A percentile compares a stretch with the other conserved stretches of the same genome.
Conservation (phyloP, 2,888 invertebrate species). For the Nomada ruficornis region DNA sequence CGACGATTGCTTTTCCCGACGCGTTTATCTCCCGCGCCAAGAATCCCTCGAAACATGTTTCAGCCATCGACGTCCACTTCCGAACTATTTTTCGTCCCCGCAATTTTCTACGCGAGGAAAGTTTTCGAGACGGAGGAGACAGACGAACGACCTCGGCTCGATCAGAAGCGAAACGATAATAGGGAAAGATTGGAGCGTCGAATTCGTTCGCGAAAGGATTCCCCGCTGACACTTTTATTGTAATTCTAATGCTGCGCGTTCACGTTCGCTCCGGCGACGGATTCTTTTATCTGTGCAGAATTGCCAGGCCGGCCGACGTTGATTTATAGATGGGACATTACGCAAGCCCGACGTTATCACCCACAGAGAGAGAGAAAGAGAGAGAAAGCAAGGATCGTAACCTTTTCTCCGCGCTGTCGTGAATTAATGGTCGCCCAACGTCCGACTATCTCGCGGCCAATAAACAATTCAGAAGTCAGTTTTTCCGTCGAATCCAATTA, state of each 20-base stretch:
- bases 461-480: conserved; percentile 21
- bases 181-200: background rate
- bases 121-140: too few species aligned
- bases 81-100: too few species aligned
- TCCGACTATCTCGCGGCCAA: conserved; percentile 27
- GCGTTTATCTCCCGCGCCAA: too few species aligned
- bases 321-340: conserved; percentile 63
- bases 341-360: conserved; percentile 62
- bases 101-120: too few species aligned
- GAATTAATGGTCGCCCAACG: conserved; percentile 40
- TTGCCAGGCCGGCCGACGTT: conserved; percentile 55
- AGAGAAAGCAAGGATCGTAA: conserved; percentile 34
- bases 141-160: background rate
- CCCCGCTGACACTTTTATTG: conserved; percentile 30
- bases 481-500: conserved; percentile 15
- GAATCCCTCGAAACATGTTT: too few species aligned
- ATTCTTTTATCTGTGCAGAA: conserved; percentile 61
- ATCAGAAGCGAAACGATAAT: conserved; percentile 11
- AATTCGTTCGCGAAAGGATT: background rate
- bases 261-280: conserved; percentile 13
- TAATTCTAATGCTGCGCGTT: conserved; percentile 31
- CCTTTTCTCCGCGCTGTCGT: conserved; percentile 42
- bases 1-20: too few species aligned
- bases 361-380: conserved; percentile 23
- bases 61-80: too few species aligned